Evolutionary conservation across 2,797 vertebrate species (phyloP).

Genomic region (Thalassophryne amazonica): DNA sequence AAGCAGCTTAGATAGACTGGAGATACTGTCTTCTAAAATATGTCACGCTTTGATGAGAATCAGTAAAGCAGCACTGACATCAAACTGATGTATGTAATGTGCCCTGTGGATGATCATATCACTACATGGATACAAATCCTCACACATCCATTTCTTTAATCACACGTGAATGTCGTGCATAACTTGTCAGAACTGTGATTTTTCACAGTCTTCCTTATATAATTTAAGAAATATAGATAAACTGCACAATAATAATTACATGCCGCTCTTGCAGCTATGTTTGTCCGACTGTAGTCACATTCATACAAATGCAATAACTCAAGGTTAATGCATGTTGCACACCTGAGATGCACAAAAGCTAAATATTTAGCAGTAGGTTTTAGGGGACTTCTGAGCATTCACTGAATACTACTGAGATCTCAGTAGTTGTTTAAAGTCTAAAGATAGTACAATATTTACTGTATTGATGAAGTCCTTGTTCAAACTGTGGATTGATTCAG

Average conservation of each 20-base stretch:
- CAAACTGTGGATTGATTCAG: too few species aligned
- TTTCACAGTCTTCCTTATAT: not conserved
- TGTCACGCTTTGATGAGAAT: slow-evolving; percentile 14
- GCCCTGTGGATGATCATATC: slow-evolving; percentile 7
- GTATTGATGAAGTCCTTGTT: too few species aligned
- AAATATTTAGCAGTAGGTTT: too few species aligned
- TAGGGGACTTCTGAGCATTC: too few species aligned
- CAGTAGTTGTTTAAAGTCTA: too few species aligned
- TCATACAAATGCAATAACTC: too few species aligned
- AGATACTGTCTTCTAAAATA: slow-evolving; percentile 26
- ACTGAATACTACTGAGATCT: too few species aligned
- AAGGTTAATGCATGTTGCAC: too few species aligned
- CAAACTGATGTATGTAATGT: slow-evolving; percentile 20
- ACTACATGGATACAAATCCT: slow-evolving; percentile 1
- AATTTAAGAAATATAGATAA: not conserved
- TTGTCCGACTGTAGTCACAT: too few species aligned
- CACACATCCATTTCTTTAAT: slow-evolving; percentile 1
- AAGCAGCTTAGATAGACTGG: slow-evolving; percentile 33
- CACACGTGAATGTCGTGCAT: not conserved
- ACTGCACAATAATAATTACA: slow-evolving; percentile 17
- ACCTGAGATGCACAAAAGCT: too few species aligned
- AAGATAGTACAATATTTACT: too few species aligned
- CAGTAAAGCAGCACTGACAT: slow-evolving; percentile 18
- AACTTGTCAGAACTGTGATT: not conserved
- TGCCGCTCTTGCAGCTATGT: too few species aligned